Base-by-base conservation (phyloP, 2,888 invertebrate genomes). In the Panopea generosa region DNA sequence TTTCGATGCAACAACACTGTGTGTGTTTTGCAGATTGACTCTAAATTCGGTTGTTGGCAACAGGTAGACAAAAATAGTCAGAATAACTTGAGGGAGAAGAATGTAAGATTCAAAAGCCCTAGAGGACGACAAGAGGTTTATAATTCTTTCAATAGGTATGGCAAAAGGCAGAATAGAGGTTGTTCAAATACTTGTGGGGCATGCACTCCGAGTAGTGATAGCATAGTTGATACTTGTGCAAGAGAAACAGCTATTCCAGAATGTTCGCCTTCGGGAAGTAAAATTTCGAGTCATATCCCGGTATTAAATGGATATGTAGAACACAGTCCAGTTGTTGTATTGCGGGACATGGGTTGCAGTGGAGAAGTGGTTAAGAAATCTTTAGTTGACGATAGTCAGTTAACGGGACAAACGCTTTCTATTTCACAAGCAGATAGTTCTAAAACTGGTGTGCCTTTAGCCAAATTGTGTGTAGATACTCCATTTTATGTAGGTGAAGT, bases 391-490 rank as follows among this genome's bases (percentile, higher is more conserved):
- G 26, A 27, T 20, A 38, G 53, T 29, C 57, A 63, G 18, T 45
- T 72, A 1, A 79, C 71, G 16, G 78, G 70, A 14, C 26, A 69
- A 27, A 24, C 18, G 1, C 55, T 65, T 7, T 7, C 7, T 18
- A 79, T 71, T 62, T 38, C 66, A 20, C n/a, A 80, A 24, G 61
- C 71, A 29, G 73, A 82, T 61, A 57, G 82, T 1, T 57, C 77
- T 14, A 52, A 52, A 1, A 43, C 43, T 4, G n/a, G 43, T 49
- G 40, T 63, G 0, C 69, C 72, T 22, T 43, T 65, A 16, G 82
- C 70, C 26, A 22, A 26, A 14, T 59, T 79, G 2, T 24, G 18
- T 22, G 22, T 82, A 9, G 67, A 73, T 26, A 72, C 72, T 1
- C 72, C 78, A 20, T 82, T 55, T 59, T 68, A 24, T n/a, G 47